A percentile compares a stretch with the other conserved stretches of the same genome.
Conservation (phyloP, 2,888 invertebrate species). For the Drosophila flavopinicola region DNA sequence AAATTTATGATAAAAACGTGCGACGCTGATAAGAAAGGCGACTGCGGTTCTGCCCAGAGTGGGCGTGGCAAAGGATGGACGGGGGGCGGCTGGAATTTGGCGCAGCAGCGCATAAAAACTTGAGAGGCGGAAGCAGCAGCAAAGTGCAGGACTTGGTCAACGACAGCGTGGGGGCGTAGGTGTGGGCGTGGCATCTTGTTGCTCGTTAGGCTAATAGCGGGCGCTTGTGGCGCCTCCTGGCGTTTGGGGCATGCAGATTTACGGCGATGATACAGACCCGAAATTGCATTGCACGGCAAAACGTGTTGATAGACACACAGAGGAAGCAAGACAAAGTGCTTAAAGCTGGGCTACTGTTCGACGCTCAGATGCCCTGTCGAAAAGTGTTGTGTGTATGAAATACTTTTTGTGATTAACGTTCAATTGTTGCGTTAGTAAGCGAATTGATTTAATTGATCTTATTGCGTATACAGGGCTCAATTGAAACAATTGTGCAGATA, state of each 20-base stretch:
- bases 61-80: conserved; percentile 9
- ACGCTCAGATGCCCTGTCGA: conserved; percentile 3
- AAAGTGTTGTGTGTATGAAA: not conserved
- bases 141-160: conserved; percentile 46
- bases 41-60: conserved; percentile 1
- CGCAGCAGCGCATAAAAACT: conserved; percentile 20
- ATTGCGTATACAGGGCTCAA: no score
- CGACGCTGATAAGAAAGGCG: conserved; percentile 62
- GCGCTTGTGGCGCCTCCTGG: conserved; percentile 21
- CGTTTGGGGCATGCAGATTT: conserved; percentile 36
- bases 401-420: no score
- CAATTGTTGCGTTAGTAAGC: no score
- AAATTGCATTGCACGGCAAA: conserved; percentile 34
- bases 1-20: conserved; percentile 78
- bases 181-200: conserved; percentile 53
- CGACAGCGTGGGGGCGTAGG: conserved; percentile 18
- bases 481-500: no score
- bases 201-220: conserved; percentile 69
- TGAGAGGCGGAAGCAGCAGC: conserved; percentile 16
- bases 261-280: conserved; percentile 37
- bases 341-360: not conserved
- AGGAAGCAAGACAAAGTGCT: not conserved
- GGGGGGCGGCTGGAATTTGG: not conserved
- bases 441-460: no score
- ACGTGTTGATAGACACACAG: conserved; percentile 42